phyloP scores from a whole-genome alignment of 2,113 vertebrate species.

The Megaceryle torquata region DNA sequence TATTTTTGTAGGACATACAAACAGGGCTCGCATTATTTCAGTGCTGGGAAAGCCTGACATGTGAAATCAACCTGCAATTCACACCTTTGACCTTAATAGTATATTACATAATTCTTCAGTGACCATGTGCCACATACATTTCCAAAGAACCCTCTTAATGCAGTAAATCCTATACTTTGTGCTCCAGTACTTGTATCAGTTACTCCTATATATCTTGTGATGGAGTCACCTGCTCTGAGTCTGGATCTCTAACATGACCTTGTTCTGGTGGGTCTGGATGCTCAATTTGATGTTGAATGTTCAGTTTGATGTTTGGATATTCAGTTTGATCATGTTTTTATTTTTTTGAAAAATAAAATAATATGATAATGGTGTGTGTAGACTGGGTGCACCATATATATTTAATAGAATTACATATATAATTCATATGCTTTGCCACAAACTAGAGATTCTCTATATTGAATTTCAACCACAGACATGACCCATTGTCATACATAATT shows the following conservation, averaged over 20 bases:
- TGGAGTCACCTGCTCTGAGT: background rate
- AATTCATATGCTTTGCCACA: background rate
- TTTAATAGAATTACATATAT: background rate
- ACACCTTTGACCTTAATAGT: background rate
- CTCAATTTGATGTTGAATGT: too few relatives aligned
- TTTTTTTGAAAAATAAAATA: background rate
- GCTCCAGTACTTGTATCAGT: background rate
- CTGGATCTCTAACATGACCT: background rate
- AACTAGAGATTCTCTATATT: background rate
- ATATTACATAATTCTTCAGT: background rate
- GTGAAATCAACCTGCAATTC: constrained; percentile 14
- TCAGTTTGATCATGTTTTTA: background rate
- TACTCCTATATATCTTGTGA: background rate
- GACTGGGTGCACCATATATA: background rate
- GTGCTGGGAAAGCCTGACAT: background rate
- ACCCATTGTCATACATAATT: background rate
- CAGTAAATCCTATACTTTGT: background rate
- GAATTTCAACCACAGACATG: background rate
- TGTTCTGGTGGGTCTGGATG: background rate
- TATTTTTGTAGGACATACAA: background rate
- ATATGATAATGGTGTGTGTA: background rate
- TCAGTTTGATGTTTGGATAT: background rate
- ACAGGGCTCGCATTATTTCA: constrained; percentile 29
- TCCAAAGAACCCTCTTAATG: background rate
- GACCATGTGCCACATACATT: background rate